Evolutionary conservation across 1,140 invertebrate species (phyloP).

Genomic region (Bradynema listronoti): DNA sequence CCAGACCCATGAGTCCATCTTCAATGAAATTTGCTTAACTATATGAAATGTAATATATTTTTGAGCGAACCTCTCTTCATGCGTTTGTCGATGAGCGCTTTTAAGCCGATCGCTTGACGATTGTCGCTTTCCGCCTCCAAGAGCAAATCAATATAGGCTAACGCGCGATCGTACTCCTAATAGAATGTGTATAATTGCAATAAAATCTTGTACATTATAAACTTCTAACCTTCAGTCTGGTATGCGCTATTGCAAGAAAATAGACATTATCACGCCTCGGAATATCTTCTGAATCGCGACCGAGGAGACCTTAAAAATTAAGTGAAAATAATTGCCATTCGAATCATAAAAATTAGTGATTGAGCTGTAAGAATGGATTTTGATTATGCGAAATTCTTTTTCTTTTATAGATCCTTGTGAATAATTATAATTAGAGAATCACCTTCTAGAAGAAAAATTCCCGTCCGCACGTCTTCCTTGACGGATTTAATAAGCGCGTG

Average conservation of each 20-base stretch:
- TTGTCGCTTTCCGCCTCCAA: constrained; percentile 82
- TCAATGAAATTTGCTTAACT: constrained; percentile 16
- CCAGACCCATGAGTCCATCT: constrained; percentile 44
- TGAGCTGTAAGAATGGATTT: neutral
- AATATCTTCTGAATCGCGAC: constrained; percentile 68
- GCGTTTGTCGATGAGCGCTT: constrained; percentile 74
- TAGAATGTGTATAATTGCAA: constrained; percentile 38
- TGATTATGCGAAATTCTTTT: constrained; percentile 1
- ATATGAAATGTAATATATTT: neutral
- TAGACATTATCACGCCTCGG: constrained; percentile 82
- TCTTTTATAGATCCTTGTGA: constrained; percentile 1
- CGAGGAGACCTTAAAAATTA: constrained; percentile 72
- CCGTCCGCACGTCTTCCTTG: constrained; percentile 49
- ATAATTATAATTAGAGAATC: constrained; percentile 11
- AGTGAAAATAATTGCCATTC: constrained; percentile 63
- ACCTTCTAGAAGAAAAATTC: constrained; percentile 53
- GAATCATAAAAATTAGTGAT: neutral
- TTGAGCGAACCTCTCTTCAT: constrained; percentile 70
- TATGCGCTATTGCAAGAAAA: constrained; percentile 84
- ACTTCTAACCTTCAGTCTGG: constrained; percentile 67
- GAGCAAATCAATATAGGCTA: constrained; percentile 74
- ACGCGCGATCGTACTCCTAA: constrained; percentile 75
- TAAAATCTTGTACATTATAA: constrained; percentile 16
- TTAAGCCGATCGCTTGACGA: constrained; percentile 73
- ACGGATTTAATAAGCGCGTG: constrained; percentile 49